These are phyloP conservation scores for Pachypsylla venusta DNA, from an alignment of 1,140 invertebrate genomes.

Conservation along the genomic window DNA sequence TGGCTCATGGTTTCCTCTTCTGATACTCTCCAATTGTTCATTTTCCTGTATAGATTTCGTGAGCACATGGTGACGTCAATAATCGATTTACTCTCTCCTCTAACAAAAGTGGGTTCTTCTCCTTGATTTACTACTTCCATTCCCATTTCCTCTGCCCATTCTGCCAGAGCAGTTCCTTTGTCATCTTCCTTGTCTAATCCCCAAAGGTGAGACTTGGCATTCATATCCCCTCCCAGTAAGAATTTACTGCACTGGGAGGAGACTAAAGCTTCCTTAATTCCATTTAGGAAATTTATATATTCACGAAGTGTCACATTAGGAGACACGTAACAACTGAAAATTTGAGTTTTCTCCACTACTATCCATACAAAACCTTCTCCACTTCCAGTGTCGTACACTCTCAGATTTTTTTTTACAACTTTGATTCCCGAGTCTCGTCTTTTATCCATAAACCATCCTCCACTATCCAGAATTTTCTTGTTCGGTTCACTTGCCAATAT, in stretches of 20 bases:
- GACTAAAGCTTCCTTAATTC: background rate
- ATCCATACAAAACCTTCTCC: background rate
- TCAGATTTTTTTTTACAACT: background rate
- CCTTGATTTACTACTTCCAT: background rate
- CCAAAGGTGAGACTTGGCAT: background rate
- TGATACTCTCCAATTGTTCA: background rate
- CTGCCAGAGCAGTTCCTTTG: background rate
- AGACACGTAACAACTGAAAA: constrained; percentile 4
- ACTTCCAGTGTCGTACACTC: background rate
- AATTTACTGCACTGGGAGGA: background rate
- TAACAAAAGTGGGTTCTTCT: background rate
- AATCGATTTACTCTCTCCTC: background rate
- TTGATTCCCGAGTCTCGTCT: background rate
- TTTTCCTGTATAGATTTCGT: background rate
- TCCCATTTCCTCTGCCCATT: background rate
- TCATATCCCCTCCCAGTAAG: background rate
- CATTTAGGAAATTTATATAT: background rate
- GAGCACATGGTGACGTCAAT: background rate
- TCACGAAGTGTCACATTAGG: background rate
- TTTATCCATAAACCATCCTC: constrained; percentile 7
- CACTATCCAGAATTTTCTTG: background rate
- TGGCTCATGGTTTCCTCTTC: background rate
- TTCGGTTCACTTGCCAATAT: background rate
- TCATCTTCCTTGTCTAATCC: background rate
- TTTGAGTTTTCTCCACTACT: background rate